A percentile compares a stretch with the other conserved stretches of the same genome.
phyloP scores from a whole-genome alignment of 1,140 invertebrate genomes.

The Hyles vespertilio region DNA sequence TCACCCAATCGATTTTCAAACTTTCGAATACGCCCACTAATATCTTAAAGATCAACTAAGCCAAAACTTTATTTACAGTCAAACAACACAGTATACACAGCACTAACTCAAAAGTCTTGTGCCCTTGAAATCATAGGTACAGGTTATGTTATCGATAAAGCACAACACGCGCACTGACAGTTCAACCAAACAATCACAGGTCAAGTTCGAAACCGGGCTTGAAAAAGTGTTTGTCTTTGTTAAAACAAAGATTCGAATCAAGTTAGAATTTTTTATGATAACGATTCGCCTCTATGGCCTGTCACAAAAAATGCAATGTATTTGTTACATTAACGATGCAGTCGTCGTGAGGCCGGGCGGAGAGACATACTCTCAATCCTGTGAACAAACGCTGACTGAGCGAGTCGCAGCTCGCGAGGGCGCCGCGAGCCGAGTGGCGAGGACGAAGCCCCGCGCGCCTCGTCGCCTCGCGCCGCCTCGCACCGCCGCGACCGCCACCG shows the following conservation, averaged over 20 bases:
- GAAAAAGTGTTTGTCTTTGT: conserved; percentile 11
- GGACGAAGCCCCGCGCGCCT: conserved; percentile 47
- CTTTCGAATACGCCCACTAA: conserved; percentile 74
- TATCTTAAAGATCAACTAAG: conserved; percentile 54
- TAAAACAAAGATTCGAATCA: not conserved
- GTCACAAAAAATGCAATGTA: conserved; percentile 36
- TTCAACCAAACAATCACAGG: conserved; percentile 67
- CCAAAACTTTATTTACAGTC: conserved; percentile 32
- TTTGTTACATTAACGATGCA: conserved; percentile 44
- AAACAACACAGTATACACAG: conserved; percentile 53
- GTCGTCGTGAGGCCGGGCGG: conserved; percentile 31
- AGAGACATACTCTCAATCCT: conserved; percentile 37
- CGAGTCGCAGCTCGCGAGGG: conserved; percentile 51
- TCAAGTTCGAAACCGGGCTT: conserved; percentile 55
- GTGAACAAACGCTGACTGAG: conserved; percentile 54
- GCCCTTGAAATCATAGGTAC: conserved; percentile 67
- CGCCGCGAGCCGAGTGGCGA: conserved; percentile 55
- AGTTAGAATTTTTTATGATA: conserved; percentile 22
- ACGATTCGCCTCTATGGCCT: conserved; percentile 26
- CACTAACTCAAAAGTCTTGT: conserved; percentile 44
- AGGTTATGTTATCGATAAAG: conserved; percentile 74
- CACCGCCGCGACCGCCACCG: conserved; percentile 30
- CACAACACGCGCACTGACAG: conserved; percentile 71
- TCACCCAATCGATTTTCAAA: conserved; percentile 73
- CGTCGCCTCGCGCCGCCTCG: conserved; percentile 29